Conservation (phyloP, 2,888 invertebrate species). For the Tholera decimalis region DNA sequence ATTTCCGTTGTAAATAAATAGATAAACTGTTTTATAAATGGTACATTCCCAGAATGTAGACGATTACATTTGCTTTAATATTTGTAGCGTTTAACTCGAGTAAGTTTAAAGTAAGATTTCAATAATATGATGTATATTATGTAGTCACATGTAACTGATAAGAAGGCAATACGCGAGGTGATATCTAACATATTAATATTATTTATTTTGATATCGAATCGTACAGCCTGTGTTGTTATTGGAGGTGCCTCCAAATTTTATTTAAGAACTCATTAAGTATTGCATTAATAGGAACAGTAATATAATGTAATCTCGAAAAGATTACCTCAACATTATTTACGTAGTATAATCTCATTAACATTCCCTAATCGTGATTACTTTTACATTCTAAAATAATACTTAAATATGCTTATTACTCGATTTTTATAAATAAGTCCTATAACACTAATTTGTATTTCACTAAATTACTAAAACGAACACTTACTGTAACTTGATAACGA, state of each 20-base stretch:
- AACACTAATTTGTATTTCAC: constrained; percentile 46
- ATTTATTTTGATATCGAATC: constrained; percentile 70
- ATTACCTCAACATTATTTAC: constrained; percentile 41
- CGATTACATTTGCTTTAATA: constrained; percentile 83
- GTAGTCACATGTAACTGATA: constrained; percentile 62
- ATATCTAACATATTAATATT: constrained; percentile 69
- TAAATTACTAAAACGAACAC: constrained; percentile 54
- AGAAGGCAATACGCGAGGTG: constrained; percentile 71
- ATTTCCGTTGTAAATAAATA: constrained; percentile 79
- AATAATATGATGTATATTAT: constrained; percentile 70
- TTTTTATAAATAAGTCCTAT: constrained; percentile 49
- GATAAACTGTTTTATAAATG: constrained; percentile 74
- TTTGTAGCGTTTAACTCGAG: constrained; percentile 73
- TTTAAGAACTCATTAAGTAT: constrained; percentile 33
- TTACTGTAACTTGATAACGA: constrained; percentile 41
- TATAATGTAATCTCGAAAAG: constrained; percentile 35
- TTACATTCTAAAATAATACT: constrained; percentile 34
- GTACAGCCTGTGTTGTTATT: constrained; percentile 62
- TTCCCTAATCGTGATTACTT: constrained; percentile 46
- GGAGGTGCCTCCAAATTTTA: constrained; percentile 53
- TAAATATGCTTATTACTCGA: constrained; percentile 47
- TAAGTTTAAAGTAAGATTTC: constrained; percentile 68
- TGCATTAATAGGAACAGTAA: constrained; percentile 20
- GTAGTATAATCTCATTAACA: constrained; percentile 51
- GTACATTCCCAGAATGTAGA: constrained; percentile 86